Percentiles rank a stretch among this genome's conserved stretches.
phyloP scores from a whole-genome alignment of 2,888 invertebrate genomes.

The Apotomis betuletana region DNA sequence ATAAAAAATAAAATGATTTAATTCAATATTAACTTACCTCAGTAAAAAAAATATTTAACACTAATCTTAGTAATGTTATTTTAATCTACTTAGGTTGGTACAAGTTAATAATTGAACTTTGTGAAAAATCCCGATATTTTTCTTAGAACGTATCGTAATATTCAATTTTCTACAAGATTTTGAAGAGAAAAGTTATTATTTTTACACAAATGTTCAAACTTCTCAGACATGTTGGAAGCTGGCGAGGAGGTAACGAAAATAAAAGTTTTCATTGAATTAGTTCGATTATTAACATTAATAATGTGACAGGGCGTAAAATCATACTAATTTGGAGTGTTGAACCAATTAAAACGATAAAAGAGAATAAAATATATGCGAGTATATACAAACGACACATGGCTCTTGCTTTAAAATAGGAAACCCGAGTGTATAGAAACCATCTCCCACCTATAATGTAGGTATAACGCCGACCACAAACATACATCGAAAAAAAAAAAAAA shows the following conservation, averaged over 20 bases:
- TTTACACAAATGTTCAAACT: neutral
- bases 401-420: too few relatives aligned
- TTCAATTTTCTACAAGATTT: neutral
- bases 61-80: too few relatives aligned
- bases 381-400: too few relatives aligned
- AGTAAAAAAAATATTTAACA: too few relatives aligned
- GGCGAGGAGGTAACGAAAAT: neutral
- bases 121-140: neutral
- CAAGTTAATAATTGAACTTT: neutral
- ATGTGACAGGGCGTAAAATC: neutral
- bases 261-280: constrained; percentile 7
- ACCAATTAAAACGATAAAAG: too few relatives aligned
- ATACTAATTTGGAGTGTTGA: too few relatives aligned
- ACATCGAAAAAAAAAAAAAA: constrained; percentile 47
- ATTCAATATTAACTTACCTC: too few relatives aligned
- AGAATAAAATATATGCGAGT: too few relatives aligned
- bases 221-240: constrained; percentile 17
- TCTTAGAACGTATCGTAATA: neutral
- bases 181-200: neutral
- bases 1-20: too few relatives aligned
- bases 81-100: neutral
- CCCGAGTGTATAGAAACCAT: too few relatives aligned
- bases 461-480: neutral
- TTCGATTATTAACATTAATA: neutral
- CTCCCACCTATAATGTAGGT: too few relatives aligned